Conservation (phyloP, 2,113 vertebrate genomes). For the Spea multiplicata region DNA sequence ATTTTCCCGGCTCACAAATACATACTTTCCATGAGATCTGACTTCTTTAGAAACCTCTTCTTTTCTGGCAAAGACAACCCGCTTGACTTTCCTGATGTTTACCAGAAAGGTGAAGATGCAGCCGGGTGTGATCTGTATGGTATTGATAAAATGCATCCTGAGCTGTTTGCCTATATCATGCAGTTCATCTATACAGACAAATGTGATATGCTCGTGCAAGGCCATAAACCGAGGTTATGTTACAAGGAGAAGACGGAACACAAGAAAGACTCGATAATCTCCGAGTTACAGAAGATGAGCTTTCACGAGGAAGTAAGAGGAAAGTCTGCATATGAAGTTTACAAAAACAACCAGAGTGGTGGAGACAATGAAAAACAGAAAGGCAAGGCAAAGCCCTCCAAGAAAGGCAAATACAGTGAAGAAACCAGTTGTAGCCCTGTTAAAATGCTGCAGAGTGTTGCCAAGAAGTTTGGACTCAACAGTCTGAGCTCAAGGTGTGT, state of each 20-base stretch:
- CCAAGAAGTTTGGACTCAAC: slow-evolving; percentile 83
- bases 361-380: slow-evolving; percentile 83
- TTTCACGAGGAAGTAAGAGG: slow-evolving; percentile 67
- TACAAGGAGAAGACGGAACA: slow-evolving; percentile 60
- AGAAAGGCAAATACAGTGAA: slow-evolving; percentile 75
- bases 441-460: slow-evolving; percentile 82
- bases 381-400: slow-evolving; percentile 76
- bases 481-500: slow-evolving; percentile 83
- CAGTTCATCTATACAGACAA: slow-evolving; percentile 92
- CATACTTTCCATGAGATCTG: slow-evolving; percentile 80
- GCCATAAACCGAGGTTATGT: slow-evolving; percentile 68
- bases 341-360: slow-evolving; percentile 72
- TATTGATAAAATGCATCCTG: slow-evolving; percentile 83
- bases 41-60: slow-evolving; percentile 85
- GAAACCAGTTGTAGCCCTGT: slow-evolving; percentile 75
- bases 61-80: slow-evolving; percentile 58
- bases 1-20: slow-evolving; percentile 89
- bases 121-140: slow-evolving; percentile 84
- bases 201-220: slow-evolving; percentile 85
- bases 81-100: slow-evolving; percentile 63
- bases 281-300: slow-evolving; percentile 76
- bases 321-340: slow-evolving; percentile 81
- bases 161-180: slow-evolving; percentile 81
- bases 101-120: slow-evolving; percentile 80
- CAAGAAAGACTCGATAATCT: slow-evolving; percentile 75